Conservation (phyloP, 2,888 invertebrate genomes). For the Tetranychus truncatus region DNA sequence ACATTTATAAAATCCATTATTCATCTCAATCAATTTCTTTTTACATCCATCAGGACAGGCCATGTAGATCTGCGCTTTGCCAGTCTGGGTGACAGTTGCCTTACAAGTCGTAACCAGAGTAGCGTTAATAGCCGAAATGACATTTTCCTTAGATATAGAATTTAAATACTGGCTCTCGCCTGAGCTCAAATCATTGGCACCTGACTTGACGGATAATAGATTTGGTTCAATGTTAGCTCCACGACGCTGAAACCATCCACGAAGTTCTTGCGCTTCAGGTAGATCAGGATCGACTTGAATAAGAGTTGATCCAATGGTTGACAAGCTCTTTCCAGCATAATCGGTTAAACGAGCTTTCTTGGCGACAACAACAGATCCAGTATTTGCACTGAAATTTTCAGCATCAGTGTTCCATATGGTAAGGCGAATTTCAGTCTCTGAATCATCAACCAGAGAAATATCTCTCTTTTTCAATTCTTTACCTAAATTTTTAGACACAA, state of each 20-base stretch:
- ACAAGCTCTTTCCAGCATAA: constrained; percentile 50
- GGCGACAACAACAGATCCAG: constrained; percentile 61
- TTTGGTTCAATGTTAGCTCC: background rate
- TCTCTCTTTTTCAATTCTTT: constrained; percentile 76
- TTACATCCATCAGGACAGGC: constrained; percentile 71
- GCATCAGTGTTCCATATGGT: constrained; percentile 81
- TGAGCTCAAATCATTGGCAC: background rate
- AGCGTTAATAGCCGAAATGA: background rate
- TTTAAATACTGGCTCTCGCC: background rate
- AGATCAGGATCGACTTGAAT: constrained; percentile 72
- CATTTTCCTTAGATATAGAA: background rate
- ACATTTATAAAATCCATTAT: constrained; percentile 71
- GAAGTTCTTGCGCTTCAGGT: constrained; percentile 58
- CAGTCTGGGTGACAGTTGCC: background rate
- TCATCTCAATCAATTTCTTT: constrained; percentile 77
- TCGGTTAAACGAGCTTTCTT: constrained; percentile 70
- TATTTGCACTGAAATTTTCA: constrained; percentile 55
- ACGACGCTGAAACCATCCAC: constrained; percentile 35
- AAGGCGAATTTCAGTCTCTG: constrained; percentile 52
- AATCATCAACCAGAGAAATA: constrained; percentile 62
- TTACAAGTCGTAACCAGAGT: background rate
- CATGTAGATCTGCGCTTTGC: constrained; percentile 27
- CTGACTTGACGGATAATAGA: constrained; percentile 5
- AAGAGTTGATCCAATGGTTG: constrained; percentile 31
- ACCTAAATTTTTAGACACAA: constrained; percentile 54